Percentiles rank a stretch among this genome's conserved stretches.
Conservation (phyloP, 2,113 vertebrate genomes). For the Silurus meridionalis region DNA sequence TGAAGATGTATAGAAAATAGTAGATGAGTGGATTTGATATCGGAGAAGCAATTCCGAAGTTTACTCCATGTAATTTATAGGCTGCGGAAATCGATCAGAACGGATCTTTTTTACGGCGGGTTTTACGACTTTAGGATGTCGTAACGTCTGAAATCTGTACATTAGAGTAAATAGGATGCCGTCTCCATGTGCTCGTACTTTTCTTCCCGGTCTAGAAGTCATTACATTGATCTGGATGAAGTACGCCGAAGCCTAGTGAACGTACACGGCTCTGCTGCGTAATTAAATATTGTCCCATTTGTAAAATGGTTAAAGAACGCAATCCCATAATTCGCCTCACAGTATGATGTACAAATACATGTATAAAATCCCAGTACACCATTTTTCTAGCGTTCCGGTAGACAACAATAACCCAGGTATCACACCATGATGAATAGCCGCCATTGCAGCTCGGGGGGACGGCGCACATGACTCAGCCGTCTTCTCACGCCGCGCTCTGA, state of each 20-base stretch:
- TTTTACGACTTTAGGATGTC: not conserved
- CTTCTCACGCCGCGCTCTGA: not conserved
- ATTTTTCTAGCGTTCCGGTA: not conserved
- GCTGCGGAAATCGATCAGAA: not conserved
- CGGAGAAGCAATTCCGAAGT: not conserved
- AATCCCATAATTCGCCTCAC: not conserved
- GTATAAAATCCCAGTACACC: too few relatives aligned
- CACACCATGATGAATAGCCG: slow-evolving; percentile 37
- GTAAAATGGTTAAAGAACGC: not conserved
- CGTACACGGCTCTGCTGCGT: not conserved
- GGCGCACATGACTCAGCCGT: slow-evolving; percentile 36
- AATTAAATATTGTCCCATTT: not conserved
- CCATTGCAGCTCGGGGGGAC: slow-evolving; percentile 22
- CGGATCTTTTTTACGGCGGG: too few relatives aligned
- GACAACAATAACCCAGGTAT: slow-evolving; percentile 38
- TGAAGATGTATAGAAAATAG: not conserved
- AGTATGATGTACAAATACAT: not conserved
- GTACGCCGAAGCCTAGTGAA: too few relatives aligned
- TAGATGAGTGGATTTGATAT: not conserved
- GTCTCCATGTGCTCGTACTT: not conserved
- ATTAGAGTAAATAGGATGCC: not conserved
- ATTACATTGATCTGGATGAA: not conserved
- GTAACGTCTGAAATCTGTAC: not conserved
- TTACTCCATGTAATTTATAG: not conserved
- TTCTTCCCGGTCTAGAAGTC: not conserved